Conservation (phyloP, 2,797 vertebrate species). For the Argyrosomus regius region DNA sequence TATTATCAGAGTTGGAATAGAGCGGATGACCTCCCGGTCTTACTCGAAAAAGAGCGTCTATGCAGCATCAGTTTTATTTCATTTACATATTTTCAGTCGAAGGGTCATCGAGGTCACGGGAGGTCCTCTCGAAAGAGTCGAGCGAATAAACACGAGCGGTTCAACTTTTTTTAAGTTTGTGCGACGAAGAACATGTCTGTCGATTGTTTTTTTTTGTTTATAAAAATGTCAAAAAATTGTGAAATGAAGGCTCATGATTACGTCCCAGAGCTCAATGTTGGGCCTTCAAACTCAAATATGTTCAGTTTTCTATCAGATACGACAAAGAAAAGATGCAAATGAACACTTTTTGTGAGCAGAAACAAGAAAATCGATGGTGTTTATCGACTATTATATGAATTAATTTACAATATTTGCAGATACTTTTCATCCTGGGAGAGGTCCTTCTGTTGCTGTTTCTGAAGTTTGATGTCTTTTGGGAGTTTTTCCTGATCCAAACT, state of each 20-base stretch:
- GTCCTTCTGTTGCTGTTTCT: not conserved
- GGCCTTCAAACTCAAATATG: not conserved
- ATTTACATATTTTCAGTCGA: not conserved
- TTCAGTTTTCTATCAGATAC: not conserved
- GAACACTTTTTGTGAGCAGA: not conserved
- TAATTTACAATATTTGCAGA: not conserved
- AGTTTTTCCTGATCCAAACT: not conserved
- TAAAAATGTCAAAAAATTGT: not conserved
- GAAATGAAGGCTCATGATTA: not conserved
- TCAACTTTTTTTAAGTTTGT: not conserved
- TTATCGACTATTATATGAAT: not conserved
- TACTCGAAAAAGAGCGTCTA: not conserved
- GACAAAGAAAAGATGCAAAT: not conserved
- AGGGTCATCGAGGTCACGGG: conserved; percentile 25
- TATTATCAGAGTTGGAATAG: not conserved
- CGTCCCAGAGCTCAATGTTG: not conserved
- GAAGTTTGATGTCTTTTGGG: not conserved
- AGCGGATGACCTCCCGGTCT: not conserved
- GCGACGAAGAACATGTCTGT: no score
- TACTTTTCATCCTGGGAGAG: not conserved
- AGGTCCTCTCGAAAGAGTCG: conserved; percentile 16
- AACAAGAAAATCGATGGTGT: not conserved
- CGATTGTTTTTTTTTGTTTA: not conserved
- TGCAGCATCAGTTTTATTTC: no score
- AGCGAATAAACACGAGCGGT: conserved; percentile 11